These are phyloP conservation scores for Euphonia xanthogaster DNA, from an alignment of 2,797 vertebrate genomes.

Conservation along the genomic window DNA sequence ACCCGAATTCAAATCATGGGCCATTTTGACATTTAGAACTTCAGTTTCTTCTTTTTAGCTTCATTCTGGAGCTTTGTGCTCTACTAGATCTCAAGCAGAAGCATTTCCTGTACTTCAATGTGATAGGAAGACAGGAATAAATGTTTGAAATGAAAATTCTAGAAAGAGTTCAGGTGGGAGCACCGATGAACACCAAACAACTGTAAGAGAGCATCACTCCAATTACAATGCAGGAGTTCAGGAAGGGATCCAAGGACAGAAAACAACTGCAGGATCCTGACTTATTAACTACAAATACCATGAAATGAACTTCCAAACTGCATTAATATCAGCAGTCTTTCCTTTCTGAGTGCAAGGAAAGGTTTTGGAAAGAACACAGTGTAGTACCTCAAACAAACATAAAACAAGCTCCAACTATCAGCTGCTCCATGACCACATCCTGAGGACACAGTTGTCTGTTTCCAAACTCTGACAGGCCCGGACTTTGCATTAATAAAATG, in stretches of 20 bases:
- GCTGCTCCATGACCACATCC: not conserved
- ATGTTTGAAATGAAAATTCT: not conserved
- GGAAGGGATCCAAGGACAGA: not conserved
- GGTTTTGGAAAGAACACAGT: conserved; percentile 19
- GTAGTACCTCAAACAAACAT: not conserved
- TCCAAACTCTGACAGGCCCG: conserved; percentile 4
- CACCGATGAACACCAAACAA: not conserved
- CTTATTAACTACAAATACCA: not conserved
- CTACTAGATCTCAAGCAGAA: not conserved
- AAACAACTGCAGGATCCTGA: not conserved
- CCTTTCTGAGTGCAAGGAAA: conserved; percentile 30
- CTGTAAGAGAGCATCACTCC: not conserved
- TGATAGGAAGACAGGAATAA: not conserved
- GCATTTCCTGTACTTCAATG: not conserved
- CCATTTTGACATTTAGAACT: not conserved
- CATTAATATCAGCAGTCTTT: not conserved
- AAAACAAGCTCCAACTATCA: conserved; percentile 45
- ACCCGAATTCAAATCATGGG: not conserved
- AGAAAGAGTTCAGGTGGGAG: not conserved
- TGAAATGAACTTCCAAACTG: not conserved
- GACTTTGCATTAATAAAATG: conserved; percentile 63
- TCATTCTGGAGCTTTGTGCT: not conserved
- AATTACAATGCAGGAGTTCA: not conserved
- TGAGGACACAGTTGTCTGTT: conserved; percentile 18
- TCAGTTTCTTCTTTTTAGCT: not conserved